Percentiles rank a stretch among this genome's conserved stretches.
Evolutionary conservation across 2,888 invertebrate species (phyloP).

Genomic region (Drosophila recens): DNA sequence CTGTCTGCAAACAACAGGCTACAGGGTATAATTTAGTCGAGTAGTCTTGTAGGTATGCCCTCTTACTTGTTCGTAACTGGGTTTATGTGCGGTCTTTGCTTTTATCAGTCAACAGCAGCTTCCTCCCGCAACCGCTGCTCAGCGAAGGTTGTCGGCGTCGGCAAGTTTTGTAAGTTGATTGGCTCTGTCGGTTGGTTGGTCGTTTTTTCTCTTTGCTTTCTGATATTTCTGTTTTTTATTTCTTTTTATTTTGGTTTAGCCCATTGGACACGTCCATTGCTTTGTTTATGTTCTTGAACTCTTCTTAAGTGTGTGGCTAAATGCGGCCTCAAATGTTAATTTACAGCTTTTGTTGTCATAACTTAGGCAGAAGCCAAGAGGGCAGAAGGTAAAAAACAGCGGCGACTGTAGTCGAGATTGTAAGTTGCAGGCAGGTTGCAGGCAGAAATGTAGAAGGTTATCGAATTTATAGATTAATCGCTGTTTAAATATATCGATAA

Average conservation of each 20-base stretch:
- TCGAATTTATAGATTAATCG: neutral
- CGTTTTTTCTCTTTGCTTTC: slow-evolving; percentile 10
- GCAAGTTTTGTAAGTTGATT: slow-evolving; percentile 71
- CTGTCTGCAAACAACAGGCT: neutral
- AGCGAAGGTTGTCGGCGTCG: slow-evolving; percentile 60
- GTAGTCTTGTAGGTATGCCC: neutral
- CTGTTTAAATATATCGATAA: no score
- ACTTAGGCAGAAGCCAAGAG: slow-evolving; percentile 48
- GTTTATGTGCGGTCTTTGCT: slow-evolving; percentile 68
- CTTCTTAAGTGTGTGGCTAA: slow-evolving; percentile 63
- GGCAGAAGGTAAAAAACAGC: neutral
- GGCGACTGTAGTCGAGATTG: slow-evolving; percentile 4
- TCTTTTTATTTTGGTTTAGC: slow-evolving; percentile 22
- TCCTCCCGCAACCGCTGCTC: slow-evolving; percentile 10
- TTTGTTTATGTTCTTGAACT: slow-evolving; percentile 79
- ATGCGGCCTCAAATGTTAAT: slow-evolving; percentile 71
- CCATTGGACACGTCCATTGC: slow-evolving; percentile 58
- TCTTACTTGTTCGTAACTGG: slow-evolving; percentile 62
- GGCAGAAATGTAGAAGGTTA: slow-evolving; percentile 3
- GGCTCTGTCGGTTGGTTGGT: slow-evolving; percentile 50
- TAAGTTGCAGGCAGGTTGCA: neutral
- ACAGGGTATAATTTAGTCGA: slow-evolving; percentile 18
- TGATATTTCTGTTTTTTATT: neutral
- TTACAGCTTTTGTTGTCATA: slow-evolving; percentile 69
- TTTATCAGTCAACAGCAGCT: slow-evolving; percentile 50